Evolutionary conservation across 1,140 invertebrate genomes (phyloP), one percentile per base, ranked within the genome.

Genomic region (Lanistes nyassanus): DNA sequence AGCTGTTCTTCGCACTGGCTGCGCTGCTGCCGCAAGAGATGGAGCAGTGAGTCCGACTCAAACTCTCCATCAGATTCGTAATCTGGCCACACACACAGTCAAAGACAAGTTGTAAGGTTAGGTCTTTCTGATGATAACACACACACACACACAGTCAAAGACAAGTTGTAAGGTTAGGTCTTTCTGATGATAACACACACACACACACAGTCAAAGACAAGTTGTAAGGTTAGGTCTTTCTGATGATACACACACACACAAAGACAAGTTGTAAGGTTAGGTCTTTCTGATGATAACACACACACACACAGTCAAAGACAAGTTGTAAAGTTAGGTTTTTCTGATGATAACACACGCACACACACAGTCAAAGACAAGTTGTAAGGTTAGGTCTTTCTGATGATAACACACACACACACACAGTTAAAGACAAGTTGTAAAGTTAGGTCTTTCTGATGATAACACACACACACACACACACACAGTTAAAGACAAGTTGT

Each of bases 21-120:
- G 29, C 62, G 62, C 29, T 64, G 62, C 29, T 64, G 62, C 19
- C 62, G 62, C 7, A 64, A 19, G 16, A 64, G 29, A n/a, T 64
- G 62, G 7, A 64, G 62, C n/a, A 64, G 29, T 21, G 62, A 19
- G 62, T 64, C 62, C 4, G 19, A 21, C 62, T 64, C 62, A 64
- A 64, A 64, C 29, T 64, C 26, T 34, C 62, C 62, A 36, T 64
- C 62, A 5, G 62, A 64, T 29, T 64, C 2, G 62, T 34, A 26
- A 5, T 64, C 62, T 34, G 62, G 56, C 56, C n/a, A 60, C 7
- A 9, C 56, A 60, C 7, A 60, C 56, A 60, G 6, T 26, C 23
- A 60, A 6, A 60, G 56, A 60, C 56, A 60, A 29, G 23, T 6
- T 26, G 56, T n/a, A n/a, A n/a, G n/a, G n/a, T n/a, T n/a, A n/a